A percentile compares a stretch with the other conserved stretches of the same genome.
Evolutionary conservation across 2,888 invertebrate species (phyloP).

Genomic region (Himalopsyche kuldschensis): DNA sequence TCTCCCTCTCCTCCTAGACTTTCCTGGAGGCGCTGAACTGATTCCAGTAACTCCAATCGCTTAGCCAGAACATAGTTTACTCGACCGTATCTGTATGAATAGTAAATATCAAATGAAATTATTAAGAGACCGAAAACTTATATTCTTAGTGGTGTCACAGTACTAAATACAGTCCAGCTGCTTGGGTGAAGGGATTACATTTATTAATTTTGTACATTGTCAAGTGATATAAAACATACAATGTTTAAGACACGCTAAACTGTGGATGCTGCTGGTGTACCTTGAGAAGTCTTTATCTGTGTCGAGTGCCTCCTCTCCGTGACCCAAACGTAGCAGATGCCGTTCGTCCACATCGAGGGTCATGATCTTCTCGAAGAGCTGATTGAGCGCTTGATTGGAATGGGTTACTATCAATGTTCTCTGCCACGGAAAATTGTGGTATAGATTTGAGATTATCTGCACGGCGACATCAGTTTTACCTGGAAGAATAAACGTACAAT

Average conservation of each 20-base stretch:
- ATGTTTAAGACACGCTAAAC: background rate
- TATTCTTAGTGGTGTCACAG: too few relatives aligned
- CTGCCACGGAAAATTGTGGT: constrained; percentile 99
- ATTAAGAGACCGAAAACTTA: background rate
- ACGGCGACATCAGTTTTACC: constrained; percentile 99
- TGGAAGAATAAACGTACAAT: constrained; percentile 41
- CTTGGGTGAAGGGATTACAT: too few relatives aligned
- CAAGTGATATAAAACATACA: background rate
- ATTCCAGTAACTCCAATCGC: constrained; percentile 82
- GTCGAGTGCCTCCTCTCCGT: constrained; percentile 97
- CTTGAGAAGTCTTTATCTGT: constrained; percentile 99
- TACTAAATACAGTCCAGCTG: too few relatives aligned
- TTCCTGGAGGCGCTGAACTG: constrained; percentile 86
- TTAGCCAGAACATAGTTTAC: constrained; percentile 97
- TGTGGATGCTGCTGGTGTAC: constrained; percentile 43
- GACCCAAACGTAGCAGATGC: constrained; percentile 95
- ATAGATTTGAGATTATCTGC: constrained; percentile 98
- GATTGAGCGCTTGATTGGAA: constrained; percentile 98
- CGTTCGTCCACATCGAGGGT: constrained; percentile 96
- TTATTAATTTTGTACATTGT: too few relatives aligned
- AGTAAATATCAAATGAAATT: background rate
- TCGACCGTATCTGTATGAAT: constrained; percentile 79
- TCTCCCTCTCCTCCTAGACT: constrained; percentile 84
- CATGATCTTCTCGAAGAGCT: constrained; percentile 98
- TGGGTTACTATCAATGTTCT: constrained; percentile 98